Evolutionary conservation across 1,140 invertebrate genomes (phyloP), one percentile per base, ranked within the genome.

Genomic region (Drosophila paulistorum): DNA sequence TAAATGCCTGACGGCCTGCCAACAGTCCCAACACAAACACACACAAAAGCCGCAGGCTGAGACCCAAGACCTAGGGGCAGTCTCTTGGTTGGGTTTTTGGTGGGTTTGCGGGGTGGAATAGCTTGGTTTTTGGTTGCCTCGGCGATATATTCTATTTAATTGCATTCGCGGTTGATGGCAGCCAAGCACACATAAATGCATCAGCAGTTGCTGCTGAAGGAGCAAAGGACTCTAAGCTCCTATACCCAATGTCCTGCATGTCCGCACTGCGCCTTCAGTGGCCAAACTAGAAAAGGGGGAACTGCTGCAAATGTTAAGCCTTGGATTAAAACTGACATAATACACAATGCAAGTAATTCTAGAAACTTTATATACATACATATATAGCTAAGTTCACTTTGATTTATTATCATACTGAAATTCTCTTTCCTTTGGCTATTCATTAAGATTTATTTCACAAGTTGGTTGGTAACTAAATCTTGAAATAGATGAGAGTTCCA

Each of bases 101-200:
- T 6, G 30, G 5, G 30, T 7, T 30, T 30, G 5, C 5, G 30
- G 30, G 5, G 57, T 70, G 64, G 35, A 45, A 54, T 66, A 11
- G 37, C 37, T 51, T 58, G 7, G 45, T 9, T 51, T 51, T 51
- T 51, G 45, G 45, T 51, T 51, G 35, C 35, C 57, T 64, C 45
- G 61, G 65, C 83, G 65, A 87, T 86, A 86, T 86, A 87, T 86
- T 86, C 83, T 74, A 83, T 86, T 86, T 86, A 86, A 86, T 86
- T 86, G 83, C 83, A 83, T 83, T 83, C 76, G 83, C 65, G 83
- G 76, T 67, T 71, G 79, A 45, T 68, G 58, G 72, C 60, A 65
- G 39, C 70, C 67, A 60, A 67, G 61, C 55, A 59, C 72, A 69
- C 72, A 69, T n/a, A 33, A 42, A 59, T 57, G 51, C 42, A 35